These are phyloP conservation scores for Drosophila pandora DNA, from an alignment of 1,140 invertebrate species.

Conservation along the genomic window DNA sequence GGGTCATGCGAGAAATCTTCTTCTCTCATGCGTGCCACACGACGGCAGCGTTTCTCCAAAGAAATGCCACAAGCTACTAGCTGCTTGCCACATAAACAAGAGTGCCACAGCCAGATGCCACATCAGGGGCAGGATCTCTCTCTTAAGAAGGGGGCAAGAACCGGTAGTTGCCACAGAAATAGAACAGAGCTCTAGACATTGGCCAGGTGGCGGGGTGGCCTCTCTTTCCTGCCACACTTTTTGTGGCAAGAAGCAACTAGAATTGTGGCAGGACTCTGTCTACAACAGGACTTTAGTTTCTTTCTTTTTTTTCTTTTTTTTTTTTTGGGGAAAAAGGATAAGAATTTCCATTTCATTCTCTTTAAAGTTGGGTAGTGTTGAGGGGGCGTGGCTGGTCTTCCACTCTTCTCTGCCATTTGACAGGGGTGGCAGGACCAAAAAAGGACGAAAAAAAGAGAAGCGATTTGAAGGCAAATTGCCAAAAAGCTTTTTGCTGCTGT, in stretches of 20 bases:
- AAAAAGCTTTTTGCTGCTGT: constrained; percentile 71
- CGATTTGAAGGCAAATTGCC: constrained; percentile 73
- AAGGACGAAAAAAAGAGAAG: neutral
- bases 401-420: constrained; percentile 18
- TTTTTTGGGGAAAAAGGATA: neutral
- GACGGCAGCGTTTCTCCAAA: constrained; percentile 38
- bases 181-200: no score
- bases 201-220: no score
- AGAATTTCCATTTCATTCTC: no score
- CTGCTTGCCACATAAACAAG: constrained; percentile 8
- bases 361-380: constrained; percentile 11
- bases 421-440: neutral
- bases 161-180: no score
- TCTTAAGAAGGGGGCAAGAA: no score
- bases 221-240: no score
- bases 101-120: constrained; percentile 7
- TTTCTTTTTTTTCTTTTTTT: no score
- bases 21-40: constrained; percentile 42
- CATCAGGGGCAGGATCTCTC: neutral
- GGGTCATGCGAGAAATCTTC: constrained; percentile 44
- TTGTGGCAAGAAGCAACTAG: no score
- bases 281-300: no score
- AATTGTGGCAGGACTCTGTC: no score
- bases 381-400: constrained; percentile 8
- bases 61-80: constrained; percentile 35